Percentiles rank a stretch among this genome's conserved stretches.
These are phyloP conservation scores for Phymatocera aterrima DNA, from an alignment of 2,888 invertebrate species.

Conservation along the genomic window DNA sequence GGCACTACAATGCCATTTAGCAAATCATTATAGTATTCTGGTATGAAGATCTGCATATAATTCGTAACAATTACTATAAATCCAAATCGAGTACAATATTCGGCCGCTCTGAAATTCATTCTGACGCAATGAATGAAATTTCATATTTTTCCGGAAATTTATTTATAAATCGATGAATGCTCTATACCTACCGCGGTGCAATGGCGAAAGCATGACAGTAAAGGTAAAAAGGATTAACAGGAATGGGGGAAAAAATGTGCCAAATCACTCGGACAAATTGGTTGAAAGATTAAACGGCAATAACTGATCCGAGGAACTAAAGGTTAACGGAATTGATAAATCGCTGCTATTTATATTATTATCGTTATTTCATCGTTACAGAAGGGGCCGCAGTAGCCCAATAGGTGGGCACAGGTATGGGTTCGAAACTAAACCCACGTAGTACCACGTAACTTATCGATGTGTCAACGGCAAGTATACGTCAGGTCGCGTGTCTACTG, in stretches of 20 bases:
- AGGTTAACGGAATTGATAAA: constrained; percentile 14
- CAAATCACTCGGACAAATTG: not conserved
- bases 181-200: not conserved
- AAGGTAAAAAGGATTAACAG: too few relatives aligned
- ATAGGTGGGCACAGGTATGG: constrained; percentile 7
- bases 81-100: too few relatives aligned
- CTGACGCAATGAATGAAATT: too few relatives aligned
- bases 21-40: not conserved
- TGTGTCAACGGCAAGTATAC: constrained; percentile 74
- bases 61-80: too few relatives aligned
- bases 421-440: constrained; percentile 16
- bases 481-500: constrained; percentile 71
- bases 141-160: too few relatives aligned
- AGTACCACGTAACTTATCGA: constrained; percentile 70
- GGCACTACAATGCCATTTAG: not conserved
- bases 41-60: too few relatives aligned
- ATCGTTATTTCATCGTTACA: constrained; percentile 22
- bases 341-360: constrained; percentile 4
- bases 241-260: not conserved
- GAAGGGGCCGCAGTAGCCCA: not conserved
- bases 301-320: not conserved
- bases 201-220: too few relatives aligned
- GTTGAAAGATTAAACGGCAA: constrained; percentile 6
- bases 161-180: too few relatives aligned
- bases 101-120: too few relatives aligned